phyloP scores from a whole-genome alignment of 2,888 invertebrate genomes.

The Sisyra terminalis region DNA sequence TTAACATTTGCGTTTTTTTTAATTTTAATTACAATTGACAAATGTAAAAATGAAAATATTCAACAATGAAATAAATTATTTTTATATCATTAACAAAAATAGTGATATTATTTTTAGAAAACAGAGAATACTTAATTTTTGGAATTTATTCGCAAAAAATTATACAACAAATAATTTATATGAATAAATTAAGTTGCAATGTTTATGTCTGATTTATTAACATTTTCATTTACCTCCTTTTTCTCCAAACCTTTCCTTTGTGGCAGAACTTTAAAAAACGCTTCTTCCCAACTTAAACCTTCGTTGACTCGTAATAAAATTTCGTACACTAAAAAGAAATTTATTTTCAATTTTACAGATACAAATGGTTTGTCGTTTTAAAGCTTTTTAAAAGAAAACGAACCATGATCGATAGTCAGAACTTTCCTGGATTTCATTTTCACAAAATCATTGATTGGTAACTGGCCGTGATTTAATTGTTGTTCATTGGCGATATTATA shows the following conservation, averaged over 20 bases:
- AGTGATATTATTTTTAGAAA: too few species aligned
- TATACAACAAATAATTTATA: too few species aligned
- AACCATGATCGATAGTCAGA: conserved; percentile 89
- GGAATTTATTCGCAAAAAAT: too few species aligned
- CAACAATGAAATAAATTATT: too few species aligned
- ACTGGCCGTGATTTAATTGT: conserved; percentile 61
- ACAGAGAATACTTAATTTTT: too few species aligned
- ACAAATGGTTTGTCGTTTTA: not conserved
- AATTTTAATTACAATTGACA: too few species aligned
- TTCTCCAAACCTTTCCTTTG: conserved; percentile 42
- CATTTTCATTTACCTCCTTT: too few species aligned
- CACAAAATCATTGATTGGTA: conserved; percentile 81
- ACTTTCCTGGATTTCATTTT: conserved; percentile 87
- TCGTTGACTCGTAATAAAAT: conserved; percentile 61
- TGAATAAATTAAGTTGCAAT: too few species aligned
- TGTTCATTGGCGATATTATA: conserved; percentile 62
- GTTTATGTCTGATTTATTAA: too few species aligned
- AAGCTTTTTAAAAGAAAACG: not conserved
- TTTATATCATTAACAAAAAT: too few species aligned
- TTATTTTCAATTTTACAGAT: not conserved
- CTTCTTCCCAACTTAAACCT: conserved; percentile 62
- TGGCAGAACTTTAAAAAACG: conserved; percentile 62
- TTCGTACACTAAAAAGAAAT: conserved; percentile 58
- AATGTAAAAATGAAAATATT: too few species aligned
- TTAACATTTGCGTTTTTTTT: too few species aligned